Evolutionary conservation across 2,113 vertebrate genomes (phyloP).

Genomic region (Cephalopholis sonnerati): DNA sequence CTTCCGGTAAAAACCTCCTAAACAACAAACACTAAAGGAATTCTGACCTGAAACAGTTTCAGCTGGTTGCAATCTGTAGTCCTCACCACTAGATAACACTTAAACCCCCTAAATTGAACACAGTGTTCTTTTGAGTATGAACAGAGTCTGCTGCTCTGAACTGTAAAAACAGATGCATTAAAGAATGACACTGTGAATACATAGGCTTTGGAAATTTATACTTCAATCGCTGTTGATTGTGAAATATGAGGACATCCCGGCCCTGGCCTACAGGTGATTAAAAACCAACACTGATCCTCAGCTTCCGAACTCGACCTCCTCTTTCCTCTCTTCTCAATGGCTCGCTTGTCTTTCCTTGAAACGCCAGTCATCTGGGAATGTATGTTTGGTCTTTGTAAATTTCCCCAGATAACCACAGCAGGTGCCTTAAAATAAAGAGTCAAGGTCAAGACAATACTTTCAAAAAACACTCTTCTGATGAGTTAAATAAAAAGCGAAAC

Average conservation of each 20-base stretch:
- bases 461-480: not conserved
- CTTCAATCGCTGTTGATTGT: not conserved
- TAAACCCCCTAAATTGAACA: too few relatives aligned
- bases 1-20: too few relatives aligned
- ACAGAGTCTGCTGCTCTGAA: not conserved
- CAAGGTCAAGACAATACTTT: not conserved
- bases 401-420: slow-evolving; percentile 15
- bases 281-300: slow-evolving; percentile 38
- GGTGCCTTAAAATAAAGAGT: not conserved
- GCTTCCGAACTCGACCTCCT: not conserved
- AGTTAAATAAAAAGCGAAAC: slow-evolving; percentile 6
- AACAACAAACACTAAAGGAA: too few relatives aligned
- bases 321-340: not conserved
- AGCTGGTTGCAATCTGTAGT: too few relatives aligned
- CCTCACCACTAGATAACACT: too few relatives aligned
- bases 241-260: slow-evolving; percentile 18
- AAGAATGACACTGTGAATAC: not conserved
- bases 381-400: slow-evolving; percentile 47
- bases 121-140: not conserved
- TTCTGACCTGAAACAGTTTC: too few relatives aligned
- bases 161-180: not conserved
- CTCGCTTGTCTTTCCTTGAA: slow-evolving; percentile 38
- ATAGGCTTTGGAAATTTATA: not conserved
- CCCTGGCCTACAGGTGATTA: slow-evolving; percentile 8
- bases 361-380: slow-evolving; percentile 30